Evolutionary conservation across 2,797 vertebrate species (phyloP), one percentile per base, ranked within the genome.

Genomic region (Coregonus sp.): DNA sequence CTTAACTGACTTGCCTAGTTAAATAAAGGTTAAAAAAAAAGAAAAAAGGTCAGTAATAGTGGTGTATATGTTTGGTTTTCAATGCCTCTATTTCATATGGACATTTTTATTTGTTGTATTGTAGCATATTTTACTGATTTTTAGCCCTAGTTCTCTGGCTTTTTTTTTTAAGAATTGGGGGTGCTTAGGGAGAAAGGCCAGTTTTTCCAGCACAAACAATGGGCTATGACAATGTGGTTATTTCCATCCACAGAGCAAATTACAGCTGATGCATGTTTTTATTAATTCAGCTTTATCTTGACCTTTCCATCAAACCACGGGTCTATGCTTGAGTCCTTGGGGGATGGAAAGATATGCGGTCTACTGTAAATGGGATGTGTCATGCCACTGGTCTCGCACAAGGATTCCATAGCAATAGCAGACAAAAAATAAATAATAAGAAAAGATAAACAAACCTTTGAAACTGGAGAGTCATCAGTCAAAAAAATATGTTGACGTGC

Each of bases 321-420:
- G 35, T 54, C 59, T n/a, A 71, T 51, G 9, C 73, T 35, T 54
- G 16, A 20, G 18, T n/a, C 56, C 29, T 35, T 37, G 20, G 4
- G 1, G 52, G 63, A 40, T 61, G 33, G 68, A 14, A 52, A 70
- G 51, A 7, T 54, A 75, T 70, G 18, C 37, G 15, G 37, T 50
- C 54, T 31, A 16, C 25, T 40, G 50, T 33, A 59, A 72, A 63
- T 15, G 59, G 69, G 47, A 75, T 78, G 40, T 7, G 70, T 72
- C 74, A 72, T 71, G 20, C 52, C 20, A 51, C 47, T 25, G 4
- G 33, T 69, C 67, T 40, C 56, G n/a, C 33, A 40, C 67, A 52
- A 5, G 25, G 47, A 52, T 25, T 71, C 20, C 25, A 72, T 16
- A 72, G 50, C 29, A 54, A 72, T 25, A 67, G 15, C 65, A 31